Base-by-base conservation (phyloP, 2,113 vertebrate species). In the Chaetodon auriga region DNA sequence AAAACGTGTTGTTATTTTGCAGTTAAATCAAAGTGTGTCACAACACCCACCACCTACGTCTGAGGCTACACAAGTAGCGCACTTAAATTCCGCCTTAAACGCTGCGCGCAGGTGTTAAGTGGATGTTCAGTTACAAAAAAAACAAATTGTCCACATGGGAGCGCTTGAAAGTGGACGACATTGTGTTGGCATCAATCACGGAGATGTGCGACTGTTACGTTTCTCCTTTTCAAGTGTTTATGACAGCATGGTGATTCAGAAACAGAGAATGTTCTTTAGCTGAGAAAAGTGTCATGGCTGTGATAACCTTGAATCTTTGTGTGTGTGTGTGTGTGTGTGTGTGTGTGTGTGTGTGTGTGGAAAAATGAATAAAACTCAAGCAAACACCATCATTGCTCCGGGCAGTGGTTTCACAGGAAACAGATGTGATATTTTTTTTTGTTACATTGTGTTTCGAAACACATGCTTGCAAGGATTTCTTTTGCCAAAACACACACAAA, bases 91-190 rank as follows among this genome's bases (percentile, higher is more conserved):
- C 7, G 57, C 87, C 72, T 82, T 68, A 58, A 81, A 83, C 83
- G 45, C 41, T 3, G 51, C 2, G 18, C 55, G 8, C 65, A 6
- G 13, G 41, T 2, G 87, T 84, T 81, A 75, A 87, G 87, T 84
- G 87, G 80, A 82, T 64, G 83, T 60, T 84, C 75, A 25, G 23
- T 77, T 73, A 60, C 68, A 80, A 71, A 30, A 81, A 81, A 75
- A 66, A 71, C 79, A 64, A 84, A 84, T 0, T 21, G 43, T 80
- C 53, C 83, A 77, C 75, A 70, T 36, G 81, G 79, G 82, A 86
- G 70, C 76, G 64, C 63, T 77, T 77, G n/a, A 73, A 91, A 45
- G n/a, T 3, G 8, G 68, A 73, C 45, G 46, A 15, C 49, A 16
- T 6, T 49, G 55, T 71, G 55, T 62, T 70, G 19, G 15, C 14